These are phyloP conservation scores for Dryocosmus kuriphilus DNA, from an alignment of 2,888 invertebrate species.

Conservation along the genomic window DNA sequence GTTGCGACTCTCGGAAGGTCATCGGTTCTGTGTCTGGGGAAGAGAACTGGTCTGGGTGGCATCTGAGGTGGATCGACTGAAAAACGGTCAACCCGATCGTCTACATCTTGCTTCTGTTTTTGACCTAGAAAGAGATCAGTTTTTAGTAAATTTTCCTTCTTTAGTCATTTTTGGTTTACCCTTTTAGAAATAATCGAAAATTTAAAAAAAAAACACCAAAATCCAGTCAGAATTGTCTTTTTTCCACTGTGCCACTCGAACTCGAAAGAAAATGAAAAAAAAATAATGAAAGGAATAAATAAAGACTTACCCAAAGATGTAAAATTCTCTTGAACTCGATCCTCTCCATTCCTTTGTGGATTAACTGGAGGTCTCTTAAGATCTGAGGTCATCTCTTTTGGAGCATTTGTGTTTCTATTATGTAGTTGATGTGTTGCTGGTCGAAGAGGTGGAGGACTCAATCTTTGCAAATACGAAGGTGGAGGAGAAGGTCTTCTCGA, in stretches of 20 bases:
- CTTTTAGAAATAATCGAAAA: too few relatives aligned
- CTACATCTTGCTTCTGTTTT: constrained; percentile 67
- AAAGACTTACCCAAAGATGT: background rate
- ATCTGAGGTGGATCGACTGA: constrained; percentile 71
- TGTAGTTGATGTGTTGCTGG: constrained; percentile 3
- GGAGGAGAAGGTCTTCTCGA: constrained; percentile 68
- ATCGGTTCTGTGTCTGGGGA: constrained; percentile 75
- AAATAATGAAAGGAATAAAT: too few relatives aligned
- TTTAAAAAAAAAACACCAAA: too few relatives aligned
- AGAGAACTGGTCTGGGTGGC: constrained; percentile 77
- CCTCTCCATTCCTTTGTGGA: constrained; percentile 40
- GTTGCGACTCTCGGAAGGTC: constrained; percentile 82
- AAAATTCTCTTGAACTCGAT: background rate
- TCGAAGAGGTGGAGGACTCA: constrained; percentile 79
- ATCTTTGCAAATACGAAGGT: constrained; percentile 74
- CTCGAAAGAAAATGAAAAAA: too few relatives aligned
- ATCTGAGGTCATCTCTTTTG: constrained; percentile 58
- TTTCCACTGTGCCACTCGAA: too few relatives aligned
- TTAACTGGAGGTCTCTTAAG: constrained; percentile 57
- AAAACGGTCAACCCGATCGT: constrained; percentile 69
- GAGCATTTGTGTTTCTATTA: constrained; percentile 39
- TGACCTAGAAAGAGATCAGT: constrained; percentile 43
- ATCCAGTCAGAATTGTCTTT: too few relatives aligned
- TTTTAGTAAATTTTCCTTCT: too few relatives aligned
- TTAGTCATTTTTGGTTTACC: too few relatives aligned